These are phyloP conservation scores for Perizoma flavofasciatum DNA, from an alignment of 2,888 invertebrate species.

Conservation along the genomic window DNA sequence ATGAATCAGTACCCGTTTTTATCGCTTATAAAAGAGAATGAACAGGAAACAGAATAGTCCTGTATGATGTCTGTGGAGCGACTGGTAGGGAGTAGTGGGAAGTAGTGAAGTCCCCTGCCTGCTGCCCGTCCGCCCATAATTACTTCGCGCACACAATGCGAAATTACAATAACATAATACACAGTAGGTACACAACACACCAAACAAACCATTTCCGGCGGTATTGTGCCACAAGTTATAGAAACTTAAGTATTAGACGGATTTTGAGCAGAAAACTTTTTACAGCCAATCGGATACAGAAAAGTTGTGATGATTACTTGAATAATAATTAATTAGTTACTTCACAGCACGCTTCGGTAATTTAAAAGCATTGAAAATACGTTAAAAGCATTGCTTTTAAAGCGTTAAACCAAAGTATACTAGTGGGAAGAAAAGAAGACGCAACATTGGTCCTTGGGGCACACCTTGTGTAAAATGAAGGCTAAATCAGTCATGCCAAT, in stretches of 20 bases:
- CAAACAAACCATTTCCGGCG: conserved; percentile 66
- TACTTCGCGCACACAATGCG: conserved; percentile 53
- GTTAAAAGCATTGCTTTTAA: too few species aligned
- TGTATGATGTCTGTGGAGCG: conserved; percentile 15
- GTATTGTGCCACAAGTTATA: conserved; percentile 38
- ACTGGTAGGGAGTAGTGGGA: conserved; percentile 19
- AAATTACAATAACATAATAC: conserved; percentile 71
- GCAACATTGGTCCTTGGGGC: background rate
- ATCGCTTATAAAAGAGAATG: conserved; percentile 9
- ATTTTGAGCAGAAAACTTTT: background rate
- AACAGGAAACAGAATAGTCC: conserved; percentile 23
- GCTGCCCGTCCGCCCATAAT: conserved; percentile 23
- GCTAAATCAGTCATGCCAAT: too few species aligned
- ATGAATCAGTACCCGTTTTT: conserved; percentile 6
- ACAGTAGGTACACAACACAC: conserved; percentile 58
- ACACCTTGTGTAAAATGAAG: background rate
- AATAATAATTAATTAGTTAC: too few species aligned
- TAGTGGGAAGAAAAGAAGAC: background rate
- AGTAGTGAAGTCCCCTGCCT: background rate
- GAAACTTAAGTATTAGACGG: conserved; percentile 3
- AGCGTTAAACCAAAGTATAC: too few species aligned
- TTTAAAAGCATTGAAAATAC: too few species aligned
- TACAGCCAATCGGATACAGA: background rate
- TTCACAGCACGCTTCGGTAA: too few species aligned
- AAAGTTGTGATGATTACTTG: too few species aligned